Base-by-base conservation (phyloP, 2,113 vertebrate species). In the Anolis sagrei region DNA sequence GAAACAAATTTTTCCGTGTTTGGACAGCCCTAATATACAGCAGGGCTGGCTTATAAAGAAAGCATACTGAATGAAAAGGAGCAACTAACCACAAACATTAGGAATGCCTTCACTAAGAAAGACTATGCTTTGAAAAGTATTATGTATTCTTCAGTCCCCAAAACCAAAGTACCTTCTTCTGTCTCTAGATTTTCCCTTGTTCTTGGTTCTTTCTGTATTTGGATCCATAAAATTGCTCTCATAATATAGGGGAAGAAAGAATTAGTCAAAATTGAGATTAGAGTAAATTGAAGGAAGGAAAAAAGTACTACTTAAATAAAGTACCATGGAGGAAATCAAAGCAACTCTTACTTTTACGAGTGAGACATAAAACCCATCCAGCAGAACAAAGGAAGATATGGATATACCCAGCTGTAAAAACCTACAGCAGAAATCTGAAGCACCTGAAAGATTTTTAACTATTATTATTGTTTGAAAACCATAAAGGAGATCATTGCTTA, bases 281-380 rank as follows among this genome's bases (percentile, higher is more conserved):
- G n/a, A 82, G 14, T 72, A 72, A 79, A 83, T 48, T 75, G 69
- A 69, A 83, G 39, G 23, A 74, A 49, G 16, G 34, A 21, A 44
- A 90, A 82, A 92, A 83, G 34, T 72, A 81, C 7, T 64, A 34
- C 72, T 93, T 91, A 76, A 76, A 75, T 83, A 84, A 89, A 90
- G 84, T 68, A 79, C 14, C 69, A 88, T 74, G 86, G 89, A 77
- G 82, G 88, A 90, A 94, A 64, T 49, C 87, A 89, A 82, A 91
- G 9, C 23, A 61, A 51, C 19, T 73, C 86, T 82, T 88, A 89
- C 80, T 58, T 77, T 70, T 84, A 80, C 78, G 16, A 64, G 91
- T 87, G 83, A 73, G 79, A 72, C 69, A 90, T 92, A 91, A 93
- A 92, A 89, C 70, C 74, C 89, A 89, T 91, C 86, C 83, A 87